These are phyloP conservation scores for Corythaeola cristata DNA, from an alignment of 2,113 vertebrate species.

Conservation along the genomic window DNA sequence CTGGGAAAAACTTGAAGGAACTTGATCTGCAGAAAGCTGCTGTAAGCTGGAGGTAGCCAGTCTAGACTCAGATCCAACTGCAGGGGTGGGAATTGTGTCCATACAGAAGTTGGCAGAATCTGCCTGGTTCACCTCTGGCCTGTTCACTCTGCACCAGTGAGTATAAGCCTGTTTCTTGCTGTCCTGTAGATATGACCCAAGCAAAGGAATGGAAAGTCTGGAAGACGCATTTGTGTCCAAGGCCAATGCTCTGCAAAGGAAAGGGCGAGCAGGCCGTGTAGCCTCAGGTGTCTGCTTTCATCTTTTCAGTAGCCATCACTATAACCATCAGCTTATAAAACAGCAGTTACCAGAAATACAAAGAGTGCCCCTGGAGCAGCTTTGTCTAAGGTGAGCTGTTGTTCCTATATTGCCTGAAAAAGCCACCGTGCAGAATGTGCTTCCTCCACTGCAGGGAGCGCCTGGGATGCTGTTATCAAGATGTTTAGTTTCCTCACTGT, in stretches of 20 bases:
- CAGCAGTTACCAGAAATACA: constrained; percentile 97
- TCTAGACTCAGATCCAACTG: background rate
- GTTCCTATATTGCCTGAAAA: background rate
- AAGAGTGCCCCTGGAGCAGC: constrained; percentile 93
- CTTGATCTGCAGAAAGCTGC: background rate
- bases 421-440: background rate
- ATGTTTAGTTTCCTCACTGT: background rate
- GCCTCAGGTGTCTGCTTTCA: constrained; percentile 96
- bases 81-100: background rate
- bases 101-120: background rate
- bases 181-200: constrained; percentile 85
- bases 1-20: background rate
- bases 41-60: background rate
- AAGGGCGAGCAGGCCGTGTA: constrained; percentile 92
- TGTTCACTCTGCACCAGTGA: background rate
- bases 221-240: constrained; percentile 94
- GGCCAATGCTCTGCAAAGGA: constrained; percentile 92
- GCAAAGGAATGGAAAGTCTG: constrained; percentile 97
- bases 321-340: constrained; percentile 84
- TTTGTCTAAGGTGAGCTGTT: constrained; percentile 87
- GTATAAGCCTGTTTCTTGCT: background rate
- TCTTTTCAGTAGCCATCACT: constrained; percentile 95
- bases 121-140: background rate
- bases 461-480: background rate
- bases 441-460: background rate